These are phyloP conservation scores for Gadus chalcogrammus DNA, from an alignment of 2,113 vertebrate genomes.

Conservation along the genomic window DNA sequence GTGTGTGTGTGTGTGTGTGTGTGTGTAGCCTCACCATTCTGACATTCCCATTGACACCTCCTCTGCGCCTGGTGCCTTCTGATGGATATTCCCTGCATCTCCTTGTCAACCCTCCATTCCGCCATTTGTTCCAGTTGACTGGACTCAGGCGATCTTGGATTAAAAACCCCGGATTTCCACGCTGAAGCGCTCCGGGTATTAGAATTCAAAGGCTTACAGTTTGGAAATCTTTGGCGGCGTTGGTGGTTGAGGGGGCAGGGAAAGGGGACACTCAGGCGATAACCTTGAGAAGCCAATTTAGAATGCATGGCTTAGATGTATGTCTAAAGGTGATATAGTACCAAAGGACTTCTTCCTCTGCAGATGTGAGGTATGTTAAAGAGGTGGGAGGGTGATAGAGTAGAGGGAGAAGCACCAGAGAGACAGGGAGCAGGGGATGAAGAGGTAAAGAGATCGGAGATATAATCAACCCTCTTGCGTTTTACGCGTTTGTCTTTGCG, in stretches of 20 bases:
- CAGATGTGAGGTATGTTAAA: not conserved
- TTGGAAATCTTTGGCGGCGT: not conserved
- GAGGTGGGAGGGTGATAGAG: not conserved
- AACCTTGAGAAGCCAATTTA: slow-evolving; percentile 55
- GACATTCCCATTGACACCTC: slow-evolving; percentile 40
- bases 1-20: too few relatives aligned
- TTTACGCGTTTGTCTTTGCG: too few relatives aligned
- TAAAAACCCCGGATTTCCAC: slow-evolving; percentile 55
- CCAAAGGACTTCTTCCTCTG: not conserved
- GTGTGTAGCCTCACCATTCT: not conserved
- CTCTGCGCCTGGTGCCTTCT: slow-evolving; percentile 39
- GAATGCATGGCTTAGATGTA: slow-evolving; percentile 44
- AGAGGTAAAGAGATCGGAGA: not conserved
- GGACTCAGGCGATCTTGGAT: slow-evolving; percentile 60
- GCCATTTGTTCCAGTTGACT: slow-evolving; percentile 60
- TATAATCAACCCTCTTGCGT: not conserved
- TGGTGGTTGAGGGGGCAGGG: not conserved
- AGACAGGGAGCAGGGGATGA: not conserved
- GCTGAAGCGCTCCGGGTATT: slow-evolving; percentile 50
- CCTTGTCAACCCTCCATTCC: slow-evolving; percentile 50
- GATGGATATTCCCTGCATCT: slow-evolving; percentile 44
- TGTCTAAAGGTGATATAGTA: slow-evolving; percentile 10
- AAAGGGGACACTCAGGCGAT: slow-evolving; percentile 40
- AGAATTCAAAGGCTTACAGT: slow-evolving; percentile 52
- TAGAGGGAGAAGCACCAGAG: too few relatives aligned